Percentiles rank a stretch among this genome's conserved stretches.
These are phyloP conservation scores for Pemphredon lugubris DNA, from an alignment of 2,888 invertebrate genomes.

Conservation along the genomic window DNA sequence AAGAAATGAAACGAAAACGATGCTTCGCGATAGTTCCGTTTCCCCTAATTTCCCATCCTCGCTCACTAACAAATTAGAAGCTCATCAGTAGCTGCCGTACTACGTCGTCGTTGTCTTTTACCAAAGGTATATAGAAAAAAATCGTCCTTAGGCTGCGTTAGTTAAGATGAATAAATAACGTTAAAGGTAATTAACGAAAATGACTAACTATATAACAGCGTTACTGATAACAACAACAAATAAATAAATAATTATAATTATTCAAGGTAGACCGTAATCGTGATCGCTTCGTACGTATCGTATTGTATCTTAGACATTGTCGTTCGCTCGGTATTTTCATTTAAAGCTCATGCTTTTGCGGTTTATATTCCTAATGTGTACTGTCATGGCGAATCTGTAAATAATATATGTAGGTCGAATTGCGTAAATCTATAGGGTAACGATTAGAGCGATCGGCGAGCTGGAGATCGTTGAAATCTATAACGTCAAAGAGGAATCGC, in stretches of 20 bases:
- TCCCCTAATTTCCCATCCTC: background rate
- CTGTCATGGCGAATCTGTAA: constrained; percentile 19
- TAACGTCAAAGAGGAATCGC: background rate
- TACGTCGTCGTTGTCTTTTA: constrained; percentile 34
- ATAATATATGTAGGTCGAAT: constrained; percentile 13
- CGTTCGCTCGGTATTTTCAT: constrained; percentile 5
- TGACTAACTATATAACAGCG: background rate
- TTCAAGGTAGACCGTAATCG: constrained; percentile 9
- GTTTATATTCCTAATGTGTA: constrained; percentile 25
- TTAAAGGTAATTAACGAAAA: constrained; percentile 2
- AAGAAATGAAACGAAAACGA: background rate
- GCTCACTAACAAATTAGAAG: constrained; percentile 5
- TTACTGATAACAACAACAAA: constrained; percentile 2
- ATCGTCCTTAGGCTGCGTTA: constrained; percentile 42
- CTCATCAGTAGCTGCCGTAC: constrained; percentile 18
- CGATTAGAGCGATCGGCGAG: constrained; percentile 2
- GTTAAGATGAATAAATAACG: constrained; percentile 18
- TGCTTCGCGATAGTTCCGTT: constrained; percentile 1
- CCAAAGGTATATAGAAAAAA: constrained; percentile 33
- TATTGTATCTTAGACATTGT: constrained; percentile 13
- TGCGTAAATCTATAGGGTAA: constrained; percentile 3
- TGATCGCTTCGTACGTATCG: constrained; percentile 23
- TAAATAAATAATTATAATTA: constrained; percentile 1
- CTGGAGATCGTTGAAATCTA: background rate
- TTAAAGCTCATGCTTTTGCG: constrained; percentile 13